Base-by-base conservation (phyloP, 1,140 invertebrate species). In the Piezodorus guildinii region DNA sequence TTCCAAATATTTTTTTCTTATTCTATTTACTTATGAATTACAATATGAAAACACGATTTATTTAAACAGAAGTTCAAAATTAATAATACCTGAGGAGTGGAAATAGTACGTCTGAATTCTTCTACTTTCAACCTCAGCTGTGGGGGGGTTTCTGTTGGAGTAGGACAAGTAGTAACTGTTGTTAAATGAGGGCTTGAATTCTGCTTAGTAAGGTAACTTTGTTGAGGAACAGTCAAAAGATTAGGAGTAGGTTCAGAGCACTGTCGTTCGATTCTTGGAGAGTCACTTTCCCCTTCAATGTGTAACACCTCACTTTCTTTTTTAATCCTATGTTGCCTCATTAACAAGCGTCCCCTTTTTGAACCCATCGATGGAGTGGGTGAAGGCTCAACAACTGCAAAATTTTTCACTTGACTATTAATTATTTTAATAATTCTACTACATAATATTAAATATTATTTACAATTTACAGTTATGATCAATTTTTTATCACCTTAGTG, bases 321-420 rank as follows among this genome's bases (percentile, higher is more conserved):
- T 70, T 85, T 85, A 44, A 86, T 80, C 25, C 83, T 74, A 5
- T 80, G 81, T 67, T 86, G 85, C 25, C 85, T 76, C 71, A 84
- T 83, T 3, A 86, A 71, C 25, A 83, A 75, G 15, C 82, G 74
- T 63, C 81, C 78, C 39, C 81, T 72, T 73, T 83, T 82, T 8
- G 77, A 77, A 27, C 78, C 80, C 73, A 80, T 77, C 60, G 70
- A 68, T 49, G 46, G 46, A 19, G 65, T 63, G 25, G 49, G 60
- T 30, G 65, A n/a, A 17, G 45, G 65, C 8, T 68, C 67, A 15
- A 64, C 63, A 25, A 62, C 67, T 68, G 25, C 15, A 62, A 56
- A 65, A 52, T 39, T 5, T n/a, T 39, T 39, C 34, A 39, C 34
- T 39, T 39, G 12, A 39, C 34, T 39, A 39, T 39, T 39, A 39